A percentile compares a stretch with the other conserved stretches of the same genome.
Conservation (phyloP, 2,797 vertebrate genomes). For the Glyptemys insculpta region DNA sequence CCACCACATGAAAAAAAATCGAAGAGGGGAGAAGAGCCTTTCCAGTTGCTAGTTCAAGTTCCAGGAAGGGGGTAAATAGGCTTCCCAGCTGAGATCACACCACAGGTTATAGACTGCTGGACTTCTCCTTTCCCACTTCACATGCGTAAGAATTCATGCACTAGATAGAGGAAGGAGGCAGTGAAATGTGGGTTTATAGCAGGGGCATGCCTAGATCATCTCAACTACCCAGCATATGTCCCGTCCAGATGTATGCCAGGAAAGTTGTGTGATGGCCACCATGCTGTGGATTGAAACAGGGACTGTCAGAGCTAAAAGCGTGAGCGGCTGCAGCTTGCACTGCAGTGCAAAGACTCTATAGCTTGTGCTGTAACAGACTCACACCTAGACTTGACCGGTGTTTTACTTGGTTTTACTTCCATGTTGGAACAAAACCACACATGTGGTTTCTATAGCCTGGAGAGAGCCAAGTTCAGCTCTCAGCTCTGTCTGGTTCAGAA, state of each 20-base stretch:
- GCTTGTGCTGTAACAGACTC: background rate
- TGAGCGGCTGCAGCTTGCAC: background rate
- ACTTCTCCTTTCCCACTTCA: background rate
- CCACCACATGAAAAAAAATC: background rate
- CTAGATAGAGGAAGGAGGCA: background rate
- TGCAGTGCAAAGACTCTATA: background rate
- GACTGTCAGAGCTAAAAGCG: background rate
- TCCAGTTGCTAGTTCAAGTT: background rate
- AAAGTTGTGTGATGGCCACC: background rate
- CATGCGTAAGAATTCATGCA: background rate
- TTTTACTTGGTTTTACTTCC: background rate
- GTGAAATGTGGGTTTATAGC: background rate
- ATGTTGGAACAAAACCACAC: background rate
- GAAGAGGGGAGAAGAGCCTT: background rate
- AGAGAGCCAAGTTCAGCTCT: background rate
- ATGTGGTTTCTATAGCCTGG: background rate
- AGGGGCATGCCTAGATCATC: background rate
- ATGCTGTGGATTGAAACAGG: fast-evolving
- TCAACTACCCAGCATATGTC: background rate
- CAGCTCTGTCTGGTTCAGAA: background rate
- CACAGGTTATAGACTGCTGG: background rate
- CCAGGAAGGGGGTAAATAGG: background rate
- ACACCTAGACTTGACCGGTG: fast-evolving
- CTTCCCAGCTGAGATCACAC: background rate
- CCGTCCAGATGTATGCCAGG: no score